Percentiles rank a stretch among this genome's conserved stretches.
Evolutionary conservation across 2,888 invertebrate genomes (phyloP).

Genomic region (Xestobium rufovillosum): DNA sequence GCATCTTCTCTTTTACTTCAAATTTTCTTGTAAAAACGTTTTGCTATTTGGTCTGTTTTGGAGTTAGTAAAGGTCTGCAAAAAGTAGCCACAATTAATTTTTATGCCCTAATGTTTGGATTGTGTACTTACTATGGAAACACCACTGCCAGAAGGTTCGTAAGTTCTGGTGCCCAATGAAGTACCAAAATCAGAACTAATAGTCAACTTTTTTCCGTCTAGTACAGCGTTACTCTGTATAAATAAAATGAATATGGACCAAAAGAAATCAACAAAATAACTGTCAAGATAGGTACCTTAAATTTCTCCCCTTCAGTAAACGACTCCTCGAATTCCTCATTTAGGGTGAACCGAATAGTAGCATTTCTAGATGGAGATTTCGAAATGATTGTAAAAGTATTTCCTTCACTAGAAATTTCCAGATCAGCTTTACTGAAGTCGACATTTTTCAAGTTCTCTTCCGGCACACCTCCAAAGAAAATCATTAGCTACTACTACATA

Average conservation of each 20-base stretch:
- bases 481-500: not conserved
- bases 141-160: no score
- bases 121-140: no score
- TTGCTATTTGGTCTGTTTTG: no score
- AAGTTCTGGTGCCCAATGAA: no score
- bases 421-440: conserved; percentile 19
- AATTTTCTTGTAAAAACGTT: no score
- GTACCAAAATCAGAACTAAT: conserved; percentile 19
- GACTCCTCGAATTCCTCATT: conserved; percentile 23
- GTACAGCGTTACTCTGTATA: conserved; percentile 20
- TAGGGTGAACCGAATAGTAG: conserved; percentile 16
- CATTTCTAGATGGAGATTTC: no score
- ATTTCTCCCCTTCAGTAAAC: conserved; percentile 18
- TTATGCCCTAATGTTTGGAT: no score
- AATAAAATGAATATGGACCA: no score
- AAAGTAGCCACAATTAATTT: no score
- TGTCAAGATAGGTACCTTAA: conserved; percentile 24
- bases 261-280: conserved; percentile 6
- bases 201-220: conserved; percentile 20
- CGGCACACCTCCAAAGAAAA: conserved; percentile 22
- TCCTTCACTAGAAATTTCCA: conserved; percentile 20
- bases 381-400: conserved; percentile 19
- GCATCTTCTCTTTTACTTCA: no score
- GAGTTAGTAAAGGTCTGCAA: no score
- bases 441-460: conserved; percentile 21